phyloP scores from a whole-genome alignment of 2,797 vertebrate species.

The Euphonia xanthogaster region DNA sequence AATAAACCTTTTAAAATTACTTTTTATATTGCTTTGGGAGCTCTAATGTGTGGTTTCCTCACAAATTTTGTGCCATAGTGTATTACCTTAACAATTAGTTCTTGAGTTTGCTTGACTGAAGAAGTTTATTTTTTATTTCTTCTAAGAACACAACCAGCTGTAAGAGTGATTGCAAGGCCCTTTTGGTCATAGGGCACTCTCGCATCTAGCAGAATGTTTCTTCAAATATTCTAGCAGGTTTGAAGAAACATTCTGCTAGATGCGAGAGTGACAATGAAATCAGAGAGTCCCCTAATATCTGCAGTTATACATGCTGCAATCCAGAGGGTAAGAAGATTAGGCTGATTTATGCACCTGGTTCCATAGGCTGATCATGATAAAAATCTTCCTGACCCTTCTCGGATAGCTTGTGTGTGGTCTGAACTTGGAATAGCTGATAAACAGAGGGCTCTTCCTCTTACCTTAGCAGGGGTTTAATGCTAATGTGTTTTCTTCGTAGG shows the following conservation, averaged over 20 bases:
- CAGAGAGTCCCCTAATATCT: not conserved
- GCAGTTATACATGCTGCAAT: not conserved
- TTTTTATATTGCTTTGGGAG: conserved; percentile 17
- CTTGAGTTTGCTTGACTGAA: not conserved
- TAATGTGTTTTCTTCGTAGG: not conserved
- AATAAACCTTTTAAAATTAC: not conserved
- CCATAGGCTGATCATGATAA: not conserved
- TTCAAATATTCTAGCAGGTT: too few relatives aligned
- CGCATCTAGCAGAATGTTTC: too few relatives aligned
- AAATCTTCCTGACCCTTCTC: not conserved
- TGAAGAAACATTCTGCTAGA: not conserved
- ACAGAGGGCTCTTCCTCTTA: not conserved
- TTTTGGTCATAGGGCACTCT: not conserved
- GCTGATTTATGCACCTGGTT: not conserved
- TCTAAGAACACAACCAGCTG: not conserved
- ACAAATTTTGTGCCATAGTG: not conserved
- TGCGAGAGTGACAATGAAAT: not conserved
- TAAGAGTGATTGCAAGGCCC: not conserved
- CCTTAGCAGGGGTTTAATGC: not conserved
- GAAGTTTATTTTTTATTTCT: not conserved
- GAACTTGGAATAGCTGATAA: not conserved
- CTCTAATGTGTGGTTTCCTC: not conserved
- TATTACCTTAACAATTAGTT: not conserved
- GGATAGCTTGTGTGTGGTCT: not conserved
- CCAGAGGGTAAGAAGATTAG: not conserved